Evolutionary conservation across 2,113 vertebrate species (phyloP).

Genomic region (Salvelinus alpinus): DNA sequence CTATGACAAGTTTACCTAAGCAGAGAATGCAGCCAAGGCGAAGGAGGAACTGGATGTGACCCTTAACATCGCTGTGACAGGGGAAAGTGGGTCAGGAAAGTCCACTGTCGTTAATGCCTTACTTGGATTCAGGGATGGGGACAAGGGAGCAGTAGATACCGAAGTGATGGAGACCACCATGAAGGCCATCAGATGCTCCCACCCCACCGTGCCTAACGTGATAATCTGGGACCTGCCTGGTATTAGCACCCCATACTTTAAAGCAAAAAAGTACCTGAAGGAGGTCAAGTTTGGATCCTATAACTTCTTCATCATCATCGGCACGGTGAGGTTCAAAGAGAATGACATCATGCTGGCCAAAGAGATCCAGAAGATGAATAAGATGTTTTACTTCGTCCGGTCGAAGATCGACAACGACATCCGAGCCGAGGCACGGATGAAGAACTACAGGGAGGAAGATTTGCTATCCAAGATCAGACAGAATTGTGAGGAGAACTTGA

Average conservation of each 20-base stretch:
- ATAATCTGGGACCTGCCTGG: constrained; percentile 76
- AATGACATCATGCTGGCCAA: constrained; percentile 58
- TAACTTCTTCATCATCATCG: constrained; percentile 74
- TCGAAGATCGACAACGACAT: constrained; percentile 46
- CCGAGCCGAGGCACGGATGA: constrained; percentile 14
- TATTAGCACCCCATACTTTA: constrained; percentile 64
- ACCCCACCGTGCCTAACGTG: constrained; percentile 58
- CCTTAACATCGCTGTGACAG: not conserved
- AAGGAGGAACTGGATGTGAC: not conserved
- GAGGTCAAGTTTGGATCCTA: constrained; percentile 62
- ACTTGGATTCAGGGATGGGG: no score
- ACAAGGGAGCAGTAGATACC: no score
- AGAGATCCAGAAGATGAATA: constrained; percentile 1
- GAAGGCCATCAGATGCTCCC: constrained; percentile 55
- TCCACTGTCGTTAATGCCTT: not conserved
- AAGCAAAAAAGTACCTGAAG: constrained; percentile 64
- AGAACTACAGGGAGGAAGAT: constrained; percentile 20
- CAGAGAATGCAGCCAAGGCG: not conserved
- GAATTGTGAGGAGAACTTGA: constrained; percentile 32
- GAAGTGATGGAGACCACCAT: constrained; percentile 42
- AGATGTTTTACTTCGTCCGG: constrained; percentile 42
- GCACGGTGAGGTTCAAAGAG: constrained; percentile 59
- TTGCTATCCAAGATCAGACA: constrained; percentile 19
- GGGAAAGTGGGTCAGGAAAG: not conserved
- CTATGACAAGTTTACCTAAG: not conserved